Evolutionary conservation across 2,113 vertebrate genomes (phyloP).

Genomic region (Pseudorectes ferrugineus): DNA sequence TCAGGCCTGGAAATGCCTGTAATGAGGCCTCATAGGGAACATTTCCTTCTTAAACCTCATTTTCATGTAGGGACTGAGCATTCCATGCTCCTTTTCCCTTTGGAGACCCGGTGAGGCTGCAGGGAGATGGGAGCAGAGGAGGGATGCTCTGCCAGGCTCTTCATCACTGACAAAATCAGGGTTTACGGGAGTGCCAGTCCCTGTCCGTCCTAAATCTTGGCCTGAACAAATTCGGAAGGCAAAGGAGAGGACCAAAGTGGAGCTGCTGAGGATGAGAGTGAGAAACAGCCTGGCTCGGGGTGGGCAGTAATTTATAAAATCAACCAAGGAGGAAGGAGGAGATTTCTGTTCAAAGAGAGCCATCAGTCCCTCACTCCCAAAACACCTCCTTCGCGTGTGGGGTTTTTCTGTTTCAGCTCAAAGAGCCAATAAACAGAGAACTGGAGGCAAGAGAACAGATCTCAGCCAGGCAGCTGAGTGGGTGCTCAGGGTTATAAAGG

Average conservation of each 20-base stretch:
- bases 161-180: background rate
- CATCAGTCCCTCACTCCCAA: constrained; percentile 5
- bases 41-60: background rate
- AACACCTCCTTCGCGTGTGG: background rate
- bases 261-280: background rate
- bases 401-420: background rate
- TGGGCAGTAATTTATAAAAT: constrained; percentile 32
- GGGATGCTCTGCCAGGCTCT: background rate
- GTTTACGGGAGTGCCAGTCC: background rate
- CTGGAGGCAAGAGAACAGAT: background rate
- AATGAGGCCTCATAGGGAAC: constrained; percentile 43
- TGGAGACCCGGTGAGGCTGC: background rate
- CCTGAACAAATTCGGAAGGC: background rate
- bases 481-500: background rate
- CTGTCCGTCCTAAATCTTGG: background rate
- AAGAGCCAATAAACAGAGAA: background rate
- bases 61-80: background rate
- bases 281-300: background rate
- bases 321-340: background rate
- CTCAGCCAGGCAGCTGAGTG: background rate
- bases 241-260: background rate
- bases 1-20: background rate
- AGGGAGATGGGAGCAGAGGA: background rate
- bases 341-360: background rate
- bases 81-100: background rate